phyloP scores from a whole-genome alignment of 2,797 vertebrate genomes.

The Sardinella longiceps region DNA sequence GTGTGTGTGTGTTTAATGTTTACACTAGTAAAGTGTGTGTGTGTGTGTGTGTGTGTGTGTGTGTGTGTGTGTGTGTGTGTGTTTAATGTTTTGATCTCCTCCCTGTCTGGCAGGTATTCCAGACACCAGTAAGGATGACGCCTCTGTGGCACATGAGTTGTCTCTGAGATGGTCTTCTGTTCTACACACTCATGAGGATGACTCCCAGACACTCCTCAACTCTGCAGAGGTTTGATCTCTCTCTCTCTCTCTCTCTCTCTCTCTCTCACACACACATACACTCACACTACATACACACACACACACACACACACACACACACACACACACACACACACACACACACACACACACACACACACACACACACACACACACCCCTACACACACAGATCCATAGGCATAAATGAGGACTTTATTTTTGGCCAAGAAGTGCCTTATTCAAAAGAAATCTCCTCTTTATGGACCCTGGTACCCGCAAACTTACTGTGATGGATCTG shows the following conservation, averaged over 20 bases:
- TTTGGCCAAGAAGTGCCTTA: neutral
- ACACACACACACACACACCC: too few relatives aligned
- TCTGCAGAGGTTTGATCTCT: conserved; percentile 83
- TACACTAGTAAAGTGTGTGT: conserved; percentile 69
- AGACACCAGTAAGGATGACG: conserved; percentile 80
- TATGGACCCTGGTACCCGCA: neutral
- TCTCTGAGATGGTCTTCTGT: conserved; percentile 81
- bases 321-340: neutral
- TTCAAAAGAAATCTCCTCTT: neutral
- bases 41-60: neutral
- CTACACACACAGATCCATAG: neutral
- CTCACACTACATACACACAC: neutral
- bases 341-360: neutral
- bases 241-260: neutral
- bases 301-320: neutral
- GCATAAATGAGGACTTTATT: neutral
- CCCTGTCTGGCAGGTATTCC: conserved; percentile 81
- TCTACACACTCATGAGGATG: conserved; percentile 74
- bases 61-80: neutral
- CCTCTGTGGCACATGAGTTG: conserved; percentile 76
- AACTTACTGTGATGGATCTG: neutral
- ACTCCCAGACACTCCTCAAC: conserved; percentile 79
- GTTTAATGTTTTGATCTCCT: neutral
- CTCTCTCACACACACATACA: neutral
- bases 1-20: neutral